Percentiles rank a stretch among this genome's conserved stretches.
phyloP scores from a whole-genome alignment of 2,797 vertebrate genomes.

The Serranus cabrilla region DNA sequence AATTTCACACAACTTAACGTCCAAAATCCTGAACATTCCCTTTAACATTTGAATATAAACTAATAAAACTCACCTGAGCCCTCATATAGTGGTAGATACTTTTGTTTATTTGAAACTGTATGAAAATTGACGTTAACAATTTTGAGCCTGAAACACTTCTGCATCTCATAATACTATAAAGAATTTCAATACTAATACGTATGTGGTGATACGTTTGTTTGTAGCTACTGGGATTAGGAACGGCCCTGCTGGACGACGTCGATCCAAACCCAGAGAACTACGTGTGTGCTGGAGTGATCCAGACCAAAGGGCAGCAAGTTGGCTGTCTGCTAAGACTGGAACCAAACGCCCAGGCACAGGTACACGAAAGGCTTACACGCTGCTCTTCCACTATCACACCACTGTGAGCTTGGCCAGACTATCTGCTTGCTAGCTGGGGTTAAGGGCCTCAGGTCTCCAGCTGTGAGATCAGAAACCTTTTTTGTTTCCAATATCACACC shows the following conservation, averaged over 20 bases:
- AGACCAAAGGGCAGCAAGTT: constrained; percentile 93
- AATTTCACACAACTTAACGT: too few relatives aligned
- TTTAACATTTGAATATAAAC: background rate
- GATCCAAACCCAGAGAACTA: constrained; percentile 96
- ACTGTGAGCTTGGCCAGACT: too few relatives aligned
- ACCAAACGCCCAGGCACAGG: constrained; percentile 94
- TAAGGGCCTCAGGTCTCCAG: too few relatives aligned
- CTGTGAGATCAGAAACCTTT: too few relatives aligned
- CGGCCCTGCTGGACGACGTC: constrained; percentile 92
- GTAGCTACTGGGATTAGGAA: constrained; percentile 92
- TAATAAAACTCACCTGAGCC: background rate
- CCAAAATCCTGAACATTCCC: background rate
- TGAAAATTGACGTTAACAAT: background rate
- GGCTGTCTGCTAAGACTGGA: constrained; percentile 94
- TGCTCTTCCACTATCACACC: too few relatives aligned
- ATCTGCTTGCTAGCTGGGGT: too few relatives aligned
- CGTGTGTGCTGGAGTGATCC: constrained; percentile 94
- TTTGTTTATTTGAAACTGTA: background rate
- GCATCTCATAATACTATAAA: too few relatives aligned
- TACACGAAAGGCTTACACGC: constrained; percentile 53
- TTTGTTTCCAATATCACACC: too few relatives aligned
- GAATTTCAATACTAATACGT: too few relatives aligned
- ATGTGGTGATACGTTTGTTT: constrained; percentile 3
- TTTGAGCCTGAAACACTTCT: background rate
- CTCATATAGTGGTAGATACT: background rate